Evolutionary conservation across 2,888 invertebrate genomes (phyloP), one percentile per base, ranked within the genome.

Genomic region (Ochropleura plecta): DNA sequence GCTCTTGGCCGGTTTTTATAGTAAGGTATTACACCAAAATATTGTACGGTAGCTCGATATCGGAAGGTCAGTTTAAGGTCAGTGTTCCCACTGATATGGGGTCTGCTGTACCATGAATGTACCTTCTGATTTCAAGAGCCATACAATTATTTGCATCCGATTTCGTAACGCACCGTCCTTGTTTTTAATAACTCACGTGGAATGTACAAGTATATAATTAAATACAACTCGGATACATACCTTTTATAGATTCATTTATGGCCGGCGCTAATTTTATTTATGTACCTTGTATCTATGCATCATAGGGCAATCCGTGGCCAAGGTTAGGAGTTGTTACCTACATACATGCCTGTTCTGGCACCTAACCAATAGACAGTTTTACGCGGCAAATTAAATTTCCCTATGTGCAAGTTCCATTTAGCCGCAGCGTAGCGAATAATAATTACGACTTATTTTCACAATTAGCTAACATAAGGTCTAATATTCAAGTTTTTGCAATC

Each of bases 401-500:
- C 48, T 16, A 60, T 60, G 40, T n/a, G 9, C 42, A 69, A 72
- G 66, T 65, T 82, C 63, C 70, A 85, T 82, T 78, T 59, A 62
- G 65, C 48, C 64, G 63, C 64, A 69, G 70, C 55, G 69, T 82
- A 73, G 59, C 48, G 44, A 60, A 59, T 70, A 60, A 59, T 70
- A 62, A 79, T 71, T 14, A 57, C 48, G 51, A 73, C 18, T 55
- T 69, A 55, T 79, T 71, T 71, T 65, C 42, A 16, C 6, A 68
- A 60, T 60, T 51, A 46, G 6, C 8, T 44, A 7, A 30, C 30
- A 46, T 3, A 57, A 44, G 5, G 10, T 44, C 60, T 30, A 48
- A 51, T 65, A 55, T 68, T 81, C 12, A 73, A 79, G 6, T 68
- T 60, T 78, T 80, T 80, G 59, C 74, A 78, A 77, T 82, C 90